Percentiles rank a stretch among this genome's conserved stretches.
Conservation (phyloP, 2,888 invertebrate genomes). For the Spialia ferax region DNA sequence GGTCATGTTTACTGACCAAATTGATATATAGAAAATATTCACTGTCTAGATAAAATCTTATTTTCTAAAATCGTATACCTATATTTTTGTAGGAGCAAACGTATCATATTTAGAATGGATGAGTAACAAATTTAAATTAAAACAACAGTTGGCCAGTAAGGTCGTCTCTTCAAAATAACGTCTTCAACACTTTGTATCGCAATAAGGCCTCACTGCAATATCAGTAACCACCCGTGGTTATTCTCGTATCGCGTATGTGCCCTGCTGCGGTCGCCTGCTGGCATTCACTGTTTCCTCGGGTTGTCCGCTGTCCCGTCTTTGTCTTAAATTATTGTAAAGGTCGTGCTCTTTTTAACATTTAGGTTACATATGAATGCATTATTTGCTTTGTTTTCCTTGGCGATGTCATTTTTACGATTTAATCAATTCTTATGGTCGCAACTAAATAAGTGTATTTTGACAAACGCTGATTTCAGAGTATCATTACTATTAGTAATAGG, state of each 20-base stretch:
- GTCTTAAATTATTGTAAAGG: slow-evolving; percentile 7
- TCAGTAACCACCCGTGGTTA: slow-evolving; percentile 25
- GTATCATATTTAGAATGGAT: background rate
- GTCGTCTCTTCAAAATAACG: background rate
- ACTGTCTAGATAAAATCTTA: too few relatives aligned
- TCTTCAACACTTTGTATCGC: slow-evolving; percentile 18
- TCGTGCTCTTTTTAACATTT: background rate
- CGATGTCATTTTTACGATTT: background rate
- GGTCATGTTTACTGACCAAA: background rate
- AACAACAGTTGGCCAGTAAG: background rate
- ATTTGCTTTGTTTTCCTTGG: background rate
- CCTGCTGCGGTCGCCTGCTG: slow-evolving; percentile 22
- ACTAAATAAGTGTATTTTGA: background rate
- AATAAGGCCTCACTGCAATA: slow-evolving; percentile 19
- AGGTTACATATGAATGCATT: background rate
- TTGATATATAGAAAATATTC: background rate
- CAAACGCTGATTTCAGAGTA: background rate
- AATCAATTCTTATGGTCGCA: background rate
- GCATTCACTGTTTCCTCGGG: slow-evolving; percentile 10
- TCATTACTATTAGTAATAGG: background rate
- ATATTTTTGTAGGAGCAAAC: too few relatives aligned
- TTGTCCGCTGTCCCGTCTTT: slow-evolving; percentile 9
- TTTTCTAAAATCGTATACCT: too few relatives aligned
- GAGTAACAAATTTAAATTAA: background rate
- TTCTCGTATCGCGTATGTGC: slow-evolving; percentile 17